Percentiles rank a stretch among this genome's conserved stretches.
phyloP scores from a whole-genome alignment of 2,888 invertebrate genomes.

The Polymixis flavicincta region DNA sequence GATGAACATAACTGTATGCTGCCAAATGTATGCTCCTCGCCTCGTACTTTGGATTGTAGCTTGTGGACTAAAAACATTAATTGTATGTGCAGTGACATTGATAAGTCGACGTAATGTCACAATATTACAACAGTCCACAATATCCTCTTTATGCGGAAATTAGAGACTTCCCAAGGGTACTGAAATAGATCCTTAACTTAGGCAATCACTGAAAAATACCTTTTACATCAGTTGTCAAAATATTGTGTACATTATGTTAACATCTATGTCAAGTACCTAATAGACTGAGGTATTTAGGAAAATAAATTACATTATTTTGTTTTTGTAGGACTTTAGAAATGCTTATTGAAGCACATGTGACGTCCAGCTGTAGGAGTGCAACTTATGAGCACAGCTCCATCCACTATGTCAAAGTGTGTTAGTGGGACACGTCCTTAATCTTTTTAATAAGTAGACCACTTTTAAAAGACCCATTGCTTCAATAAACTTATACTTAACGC shows the following conservation, averaged over 20 bases:
- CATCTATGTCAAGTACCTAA: conserved; percentile 16
- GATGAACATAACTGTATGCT: conserved; percentile 79
- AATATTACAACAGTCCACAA: conserved; percentile 40
- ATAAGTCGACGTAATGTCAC: conserved; percentile 49
- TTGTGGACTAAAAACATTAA: conserved; percentile 70
- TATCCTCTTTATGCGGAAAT: conserved; percentile 30
- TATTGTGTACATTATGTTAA: conserved; percentile 27
- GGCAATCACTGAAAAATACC: background rate
- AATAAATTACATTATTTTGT: conserved; percentile 36
- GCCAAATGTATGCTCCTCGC: conserved; percentile 80
- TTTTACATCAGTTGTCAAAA: background rate
- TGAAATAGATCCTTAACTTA: conserved; percentile 20
- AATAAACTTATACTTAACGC: conserved; percentile 34
- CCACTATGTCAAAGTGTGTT: conserved; percentile 35
- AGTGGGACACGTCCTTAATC: conserved; percentile 33
- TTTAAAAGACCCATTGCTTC: conserved; percentile 40
- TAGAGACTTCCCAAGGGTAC: conserved; percentile 47
- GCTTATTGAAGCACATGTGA: conserved; percentile 46
- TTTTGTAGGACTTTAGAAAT: conserved; percentile 52
- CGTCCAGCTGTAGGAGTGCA: conserved; percentile 47
- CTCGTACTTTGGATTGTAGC: conserved; percentile 71
- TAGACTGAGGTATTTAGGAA: conserved; percentile 42
- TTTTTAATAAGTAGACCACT: conserved; percentile 29
- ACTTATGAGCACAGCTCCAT: conserved; percentile 39
- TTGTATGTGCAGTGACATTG: conserved; percentile 65